These are phyloP conservation scores for Drosophila quinaria DNA, from an alignment of 2,888 invertebrate genomes.

Conservation along the genomic window DNA sequence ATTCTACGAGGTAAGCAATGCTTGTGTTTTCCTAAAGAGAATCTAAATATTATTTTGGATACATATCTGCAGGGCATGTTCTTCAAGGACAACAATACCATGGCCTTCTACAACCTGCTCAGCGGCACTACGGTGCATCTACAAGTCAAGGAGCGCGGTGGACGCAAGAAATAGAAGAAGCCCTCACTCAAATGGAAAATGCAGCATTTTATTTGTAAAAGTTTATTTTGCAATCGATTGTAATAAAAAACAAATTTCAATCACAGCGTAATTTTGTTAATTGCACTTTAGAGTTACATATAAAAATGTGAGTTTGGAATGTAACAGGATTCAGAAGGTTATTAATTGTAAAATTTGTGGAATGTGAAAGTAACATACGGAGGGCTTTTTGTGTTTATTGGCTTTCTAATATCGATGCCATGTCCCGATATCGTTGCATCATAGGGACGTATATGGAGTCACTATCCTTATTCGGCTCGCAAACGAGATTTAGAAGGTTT, in stretches of 20 bases:
- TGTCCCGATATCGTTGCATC: conserved; percentile 89
- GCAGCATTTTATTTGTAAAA: conserved; percentile 44
- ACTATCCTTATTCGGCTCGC: conserved; percentile 91
- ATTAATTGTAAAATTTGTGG: conserved; percentile 6
- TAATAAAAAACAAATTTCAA: conserved; percentile 69
- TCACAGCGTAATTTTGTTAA: conserved; percentile 69
- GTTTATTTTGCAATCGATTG: conserved; percentile 62
- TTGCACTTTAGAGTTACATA: conserved; percentile 71
- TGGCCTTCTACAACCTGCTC: conserved; percentile 98
- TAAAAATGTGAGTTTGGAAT: conserved; percentile 50
- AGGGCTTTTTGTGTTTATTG: conserved; percentile 18
- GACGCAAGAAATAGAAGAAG: conserved; percentile 96
- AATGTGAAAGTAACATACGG: conserved; percentile 30
- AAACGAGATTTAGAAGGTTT: conserved; percentile 87
- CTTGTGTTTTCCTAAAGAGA: background rate
- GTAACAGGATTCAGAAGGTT: conserved; percentile 21
- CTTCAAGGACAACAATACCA: conserved; percentile 97
- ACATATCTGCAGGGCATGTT: conserved; percentile 93
- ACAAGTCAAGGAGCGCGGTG: conserved; percentile 98
- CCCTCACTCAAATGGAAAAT: background rate
- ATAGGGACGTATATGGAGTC: conserved; percentile 91
- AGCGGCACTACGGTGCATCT: conserved; percentile 94
- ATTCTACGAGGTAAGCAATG: conserved; percentile 91
- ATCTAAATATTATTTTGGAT: too few species aligned
- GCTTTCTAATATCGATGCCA: conserved; percentile 83